Percentiles rank a stretch among this genome's conserved stretches.
Evolutionary conservation across 2,797 vertebrate genomes (phyloP).

Genomic region (Pseudomugil tenellus): DNA sequence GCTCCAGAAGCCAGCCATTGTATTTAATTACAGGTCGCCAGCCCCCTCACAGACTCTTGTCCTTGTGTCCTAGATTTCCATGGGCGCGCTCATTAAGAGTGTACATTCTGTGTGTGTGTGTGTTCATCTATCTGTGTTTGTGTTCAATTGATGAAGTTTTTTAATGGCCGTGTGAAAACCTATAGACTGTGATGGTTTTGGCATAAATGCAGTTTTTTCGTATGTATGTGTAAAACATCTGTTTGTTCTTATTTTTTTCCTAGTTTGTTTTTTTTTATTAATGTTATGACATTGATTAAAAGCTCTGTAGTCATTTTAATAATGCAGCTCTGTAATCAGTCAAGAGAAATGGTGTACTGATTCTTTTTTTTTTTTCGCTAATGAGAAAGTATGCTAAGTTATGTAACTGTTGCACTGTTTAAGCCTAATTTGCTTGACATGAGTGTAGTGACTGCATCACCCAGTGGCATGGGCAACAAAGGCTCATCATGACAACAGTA

Average conservation of each 20-base stretch:
- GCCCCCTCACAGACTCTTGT: constrained; percentile 76
- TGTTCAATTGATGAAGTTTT: constrained; percentile 27
- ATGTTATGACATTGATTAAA: constrained; percentile 62
- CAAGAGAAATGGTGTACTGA: constrained; percentile 42
- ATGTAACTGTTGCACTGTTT: constrained; percentile 68
- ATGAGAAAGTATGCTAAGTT: constrained; percentile 75
- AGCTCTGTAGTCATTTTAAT: constrained; percentile 50
- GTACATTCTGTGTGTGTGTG: constrained; percentile 48
- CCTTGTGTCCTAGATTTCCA: constrained; percentile 82
- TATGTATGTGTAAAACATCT: constrained; percentile 33
- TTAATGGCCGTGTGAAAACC: constrained; percentile 51
- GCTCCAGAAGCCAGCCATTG: constrained; percentile 80
- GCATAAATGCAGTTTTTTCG: constrained; percentile 29
- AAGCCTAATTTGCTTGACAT: constrained; percentile 71
- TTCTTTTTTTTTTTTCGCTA: constrained; percentile 47
- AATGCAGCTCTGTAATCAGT: constrained; percentile 59
- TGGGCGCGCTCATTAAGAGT: constrained; percentile 77
- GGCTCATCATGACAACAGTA: constrained; percentile 40
- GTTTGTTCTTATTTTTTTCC: constrained; percentile 20
- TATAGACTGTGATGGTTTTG: constrained; percentile 26
- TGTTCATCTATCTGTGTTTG: constrained; percentile 15
- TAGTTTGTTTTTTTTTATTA: constrained; percentile 24
- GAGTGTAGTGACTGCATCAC: constrained; percentile 52
- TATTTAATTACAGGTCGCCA: constrained; percentile 83
- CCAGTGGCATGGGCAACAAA: constrained; percentile 41